Conservation (phyloP, 2,888 invertebrate genomes). For the Heliconius charithonia region DNA sequence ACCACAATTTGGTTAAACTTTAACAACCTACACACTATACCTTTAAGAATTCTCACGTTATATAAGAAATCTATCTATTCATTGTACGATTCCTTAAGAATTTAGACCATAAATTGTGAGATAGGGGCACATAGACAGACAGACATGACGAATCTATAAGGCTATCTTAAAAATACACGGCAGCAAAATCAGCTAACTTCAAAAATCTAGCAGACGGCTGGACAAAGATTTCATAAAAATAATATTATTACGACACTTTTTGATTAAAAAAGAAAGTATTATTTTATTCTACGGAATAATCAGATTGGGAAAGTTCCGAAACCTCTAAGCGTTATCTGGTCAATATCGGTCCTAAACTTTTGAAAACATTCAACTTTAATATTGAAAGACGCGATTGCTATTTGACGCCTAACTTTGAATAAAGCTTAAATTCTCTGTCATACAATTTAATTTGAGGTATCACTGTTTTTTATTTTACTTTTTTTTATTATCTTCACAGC, state of each 20-base stretch:
- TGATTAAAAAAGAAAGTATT: conserved; percentile 5
- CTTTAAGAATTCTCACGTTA: too few relatives aligned
- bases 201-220: neutral
- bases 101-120: neutral
- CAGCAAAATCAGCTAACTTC: neutral
- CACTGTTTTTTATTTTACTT: too few relatives aligned
- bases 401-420: neutral
- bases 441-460: too few relatives aligned
- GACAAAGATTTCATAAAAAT: too few relatives aligned
- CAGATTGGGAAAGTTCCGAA: conserved; percentile 14
- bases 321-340: conserved; percentile 23
- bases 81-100: neutral
- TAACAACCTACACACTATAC: too few relatives aligned
- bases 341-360: conserved; percentile 10
- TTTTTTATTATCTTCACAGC: too few relatives aligned
- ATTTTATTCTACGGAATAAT: conserved; percentile 2
- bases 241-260: neutral
- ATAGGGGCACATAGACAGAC: neutral
- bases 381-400: neutral
- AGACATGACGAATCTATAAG: neutral
- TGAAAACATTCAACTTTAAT: conserved; percentile 22
- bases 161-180: neutral
- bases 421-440: neutral
- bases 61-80: too few relatives aligned
- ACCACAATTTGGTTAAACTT: too few relatives aligned